Evolutionary conservation across 23 tunicate species (phyloP).

Genomic region (Ascidia mentula): DNA sequence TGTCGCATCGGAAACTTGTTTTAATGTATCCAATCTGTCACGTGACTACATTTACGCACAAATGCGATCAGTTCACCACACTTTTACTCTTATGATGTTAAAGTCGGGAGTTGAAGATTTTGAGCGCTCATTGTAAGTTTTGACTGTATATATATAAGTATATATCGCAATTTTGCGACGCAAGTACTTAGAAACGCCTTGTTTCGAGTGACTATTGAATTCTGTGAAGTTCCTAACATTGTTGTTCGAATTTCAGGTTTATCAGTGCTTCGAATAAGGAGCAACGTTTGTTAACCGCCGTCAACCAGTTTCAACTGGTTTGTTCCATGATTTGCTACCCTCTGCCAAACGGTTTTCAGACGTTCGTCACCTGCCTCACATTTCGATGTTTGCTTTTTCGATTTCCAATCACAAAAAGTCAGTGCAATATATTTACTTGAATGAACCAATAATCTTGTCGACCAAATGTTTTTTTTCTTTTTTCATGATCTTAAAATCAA

Average conservation of each 20-base stretch:
- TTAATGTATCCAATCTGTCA: conserved; percentile 5
- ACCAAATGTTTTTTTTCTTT: no score
- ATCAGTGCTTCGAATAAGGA: conserved; percentile 36
- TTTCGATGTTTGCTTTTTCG: conserved; percentile 50
- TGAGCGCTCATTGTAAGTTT: conserved; percentile 6
- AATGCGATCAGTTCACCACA: conserved; percentile 47
- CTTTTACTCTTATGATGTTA: conserved; percentile 27
- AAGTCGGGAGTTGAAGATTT: conserved; percentile 14
- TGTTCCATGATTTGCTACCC: conserved; percentile 64
- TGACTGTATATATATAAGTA: no score
- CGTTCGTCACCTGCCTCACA: conserved; percentile 61
- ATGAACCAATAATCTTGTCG: no score
- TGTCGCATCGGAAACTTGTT: neutral
- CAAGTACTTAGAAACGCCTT: no score
- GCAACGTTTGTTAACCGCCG: conserved; percentile 24
- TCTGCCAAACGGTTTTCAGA: conserved; percentile 71
- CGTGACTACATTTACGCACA: conserved; percentile 60
- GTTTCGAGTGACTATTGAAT: no score
- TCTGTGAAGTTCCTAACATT: no score
- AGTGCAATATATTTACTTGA: no score
- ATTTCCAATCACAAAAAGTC: neutral
- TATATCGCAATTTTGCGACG: no score
- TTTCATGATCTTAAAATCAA: no score
- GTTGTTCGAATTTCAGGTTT: conserved; percentile 20
- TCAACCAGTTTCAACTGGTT: conserved; percentile 64